A percentile compares a stretch with the other conserved stretches of the same genome.
Evolutionary conservation across 2,797 vertebrate species (phyloP).

Genomic region (Galaxias olidus): DNA sequence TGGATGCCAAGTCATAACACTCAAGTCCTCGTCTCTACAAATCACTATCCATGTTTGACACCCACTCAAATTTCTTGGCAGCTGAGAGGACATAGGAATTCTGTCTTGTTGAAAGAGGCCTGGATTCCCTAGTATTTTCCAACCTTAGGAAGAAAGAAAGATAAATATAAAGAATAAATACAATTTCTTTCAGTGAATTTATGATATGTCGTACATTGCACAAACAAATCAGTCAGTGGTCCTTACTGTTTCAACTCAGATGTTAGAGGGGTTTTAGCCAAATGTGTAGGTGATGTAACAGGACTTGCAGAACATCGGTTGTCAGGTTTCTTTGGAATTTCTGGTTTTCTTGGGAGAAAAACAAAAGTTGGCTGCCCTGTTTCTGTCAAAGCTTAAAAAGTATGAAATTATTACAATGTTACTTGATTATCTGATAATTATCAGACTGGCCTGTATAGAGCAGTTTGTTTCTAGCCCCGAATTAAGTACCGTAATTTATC

Average conservation of each 20-base stretch:
- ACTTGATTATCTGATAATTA: too few species aligned
- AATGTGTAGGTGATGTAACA: background rate
- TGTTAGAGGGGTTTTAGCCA: background rate
- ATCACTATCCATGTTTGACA: constrained; percentile 6
- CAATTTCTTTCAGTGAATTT: background rate
- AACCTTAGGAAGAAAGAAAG: constrained; percentile 28
- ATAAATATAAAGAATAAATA: background rate
- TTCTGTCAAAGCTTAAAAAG: too few species aligned
- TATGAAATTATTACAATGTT: too few species aligned
- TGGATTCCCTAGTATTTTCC: constrained; percentile 2
- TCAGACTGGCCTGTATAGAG: background rate
- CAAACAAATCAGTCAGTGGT: background rate
- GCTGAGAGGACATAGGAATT: constrained; percentile 44
- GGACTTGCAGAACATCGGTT: background rate
- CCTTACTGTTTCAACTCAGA: background rate
- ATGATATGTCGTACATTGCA: background rate
- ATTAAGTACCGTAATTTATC: constrained; percentile 29
- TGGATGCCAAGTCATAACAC: too few species aligned
- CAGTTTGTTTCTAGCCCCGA: constrained; percentile 1
- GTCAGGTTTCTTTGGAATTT: constrained; percentile 1
- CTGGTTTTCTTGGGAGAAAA: constrained; percentile 4
- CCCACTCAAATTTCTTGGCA: constrained; percentile 67
- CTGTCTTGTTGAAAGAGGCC: background rate
- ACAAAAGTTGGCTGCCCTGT: background rate
- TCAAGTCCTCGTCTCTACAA: too few species aligned